These are phyloP conservation scores for Xenus cinereus DNA, from an alignment of 2,113 vertebrate genomes.

Conservation along the genomic window DNA sequence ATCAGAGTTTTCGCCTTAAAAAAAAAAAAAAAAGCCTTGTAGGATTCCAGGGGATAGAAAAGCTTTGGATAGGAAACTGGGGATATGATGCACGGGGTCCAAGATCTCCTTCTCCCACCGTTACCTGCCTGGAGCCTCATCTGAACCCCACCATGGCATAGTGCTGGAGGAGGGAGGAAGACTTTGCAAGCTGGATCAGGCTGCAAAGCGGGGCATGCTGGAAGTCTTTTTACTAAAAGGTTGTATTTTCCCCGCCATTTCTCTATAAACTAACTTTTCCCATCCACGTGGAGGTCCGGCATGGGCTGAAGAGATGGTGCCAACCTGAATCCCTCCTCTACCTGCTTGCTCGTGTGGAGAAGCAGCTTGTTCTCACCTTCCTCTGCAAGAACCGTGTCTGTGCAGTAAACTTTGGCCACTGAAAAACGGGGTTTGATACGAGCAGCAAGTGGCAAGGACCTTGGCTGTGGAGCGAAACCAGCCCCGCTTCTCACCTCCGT, in stretches of 20 bases:
- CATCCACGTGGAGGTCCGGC: background rate
- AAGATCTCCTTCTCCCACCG: background rate
- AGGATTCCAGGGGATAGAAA: background rate
- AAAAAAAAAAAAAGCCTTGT: background rate
- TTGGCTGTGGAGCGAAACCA: background rate
- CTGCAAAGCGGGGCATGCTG: background rate
- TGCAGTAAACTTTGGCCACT: background rate
- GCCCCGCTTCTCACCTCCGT: background rate
- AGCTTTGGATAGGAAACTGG: background rate
- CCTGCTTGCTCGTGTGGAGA: background rate
- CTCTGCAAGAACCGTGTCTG: background rate
- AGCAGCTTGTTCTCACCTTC: background rate
- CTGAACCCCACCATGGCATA: background rate
- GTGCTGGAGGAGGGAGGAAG: background rate
- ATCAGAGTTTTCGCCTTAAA: background rate
- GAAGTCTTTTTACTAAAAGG: background rate
- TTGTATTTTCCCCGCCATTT: rapidly evolving
- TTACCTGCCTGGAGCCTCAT: background rate
- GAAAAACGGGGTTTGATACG: background rate
- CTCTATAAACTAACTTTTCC: background rate
- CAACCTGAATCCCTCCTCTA: background rate
- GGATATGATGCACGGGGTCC: background rate
- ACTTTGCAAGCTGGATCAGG: background rate
- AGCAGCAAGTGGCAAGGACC: background rate
- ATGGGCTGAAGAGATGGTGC: background rate